Evolutionary conservation across 2,113 vertebrate genomes (phyloP).

Genomic region (Micromys minutus): DNA sequence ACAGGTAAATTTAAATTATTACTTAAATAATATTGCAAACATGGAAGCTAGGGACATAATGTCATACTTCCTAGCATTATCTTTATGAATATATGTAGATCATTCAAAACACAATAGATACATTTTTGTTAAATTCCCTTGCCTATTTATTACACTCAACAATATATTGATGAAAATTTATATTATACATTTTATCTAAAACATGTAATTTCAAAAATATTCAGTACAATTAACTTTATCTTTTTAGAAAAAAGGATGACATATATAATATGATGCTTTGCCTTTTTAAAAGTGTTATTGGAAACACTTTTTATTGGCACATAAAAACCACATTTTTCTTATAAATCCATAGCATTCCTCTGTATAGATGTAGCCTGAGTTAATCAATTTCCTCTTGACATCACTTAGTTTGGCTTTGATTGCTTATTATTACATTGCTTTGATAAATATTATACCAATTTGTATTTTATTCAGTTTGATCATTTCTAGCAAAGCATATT

Average conservation of each 20-base stretch:
- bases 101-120: conserved; percentile 24
- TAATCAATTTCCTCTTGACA: conserved; percentile 8
- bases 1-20: conserved; percentile 18
- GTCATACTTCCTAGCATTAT: neutral
- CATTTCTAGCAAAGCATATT: neutral
- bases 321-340: neutral
- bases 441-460: neutral
- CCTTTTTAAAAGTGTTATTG: conserved; percentile 33
- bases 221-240: neutral
- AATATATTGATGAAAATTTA: neutral
- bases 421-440: conserved; percentile 17
- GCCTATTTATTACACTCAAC: neutral
- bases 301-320: neutral
- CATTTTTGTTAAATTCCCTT: neutral
- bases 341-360: neutral
- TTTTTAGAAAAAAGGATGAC: neutral
- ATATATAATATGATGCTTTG: neutral
- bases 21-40: conserved; percentile 4
- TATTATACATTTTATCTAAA: conserved; percentile 42
- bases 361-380: conserved; percentile 17
- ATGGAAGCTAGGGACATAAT: neutral
- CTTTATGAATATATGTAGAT: neutral
- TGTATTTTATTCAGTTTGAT: neutral
- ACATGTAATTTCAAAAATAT: neutral
- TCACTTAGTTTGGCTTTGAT: neutral